These are phyloP conservation scores for Drosophila picticornis DNA, from an alignment of 2,888 invertebrate species.

Conservation along the genomic window DNA sequence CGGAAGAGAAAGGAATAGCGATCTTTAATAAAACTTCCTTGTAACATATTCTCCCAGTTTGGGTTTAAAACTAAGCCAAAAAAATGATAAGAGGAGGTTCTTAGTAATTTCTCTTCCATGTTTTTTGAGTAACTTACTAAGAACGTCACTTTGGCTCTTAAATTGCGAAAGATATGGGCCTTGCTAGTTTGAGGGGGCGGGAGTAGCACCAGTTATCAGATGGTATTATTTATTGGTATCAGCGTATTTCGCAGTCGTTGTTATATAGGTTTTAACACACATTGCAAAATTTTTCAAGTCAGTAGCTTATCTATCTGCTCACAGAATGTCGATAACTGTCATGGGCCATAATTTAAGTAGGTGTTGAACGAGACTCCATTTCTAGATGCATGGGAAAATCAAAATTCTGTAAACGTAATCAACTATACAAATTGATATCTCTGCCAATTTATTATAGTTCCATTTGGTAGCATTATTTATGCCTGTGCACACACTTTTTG, in stretches of 20 bases:
- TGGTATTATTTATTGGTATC: neutral
- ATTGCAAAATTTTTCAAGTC: neutral
- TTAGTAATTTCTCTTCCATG: neutral
- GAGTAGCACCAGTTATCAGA: neutral
- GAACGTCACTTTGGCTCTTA: neutral
- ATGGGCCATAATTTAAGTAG: neutral
- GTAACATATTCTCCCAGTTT: neutral
- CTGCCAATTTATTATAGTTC: slow-evolving; percentile 33
- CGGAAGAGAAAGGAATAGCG: neutral
- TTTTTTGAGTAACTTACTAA: neutral
- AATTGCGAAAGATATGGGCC: neutral
- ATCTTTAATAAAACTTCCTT: neutral
- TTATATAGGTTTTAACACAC: neutral
- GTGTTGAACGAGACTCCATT: neutral
- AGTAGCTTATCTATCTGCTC: slow-evolving; percentile 8
- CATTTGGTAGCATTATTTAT: slow-evolving; percentile 10
- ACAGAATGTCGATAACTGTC: neutral
- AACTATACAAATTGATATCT: neutral
- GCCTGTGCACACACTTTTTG: slow-evolving; percentile 24
- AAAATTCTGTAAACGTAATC: neutral
- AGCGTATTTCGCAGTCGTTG: neutral
- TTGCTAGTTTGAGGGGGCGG: neutral
- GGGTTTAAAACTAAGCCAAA: neutral
- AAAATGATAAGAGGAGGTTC: neutral
- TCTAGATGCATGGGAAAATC: neutral